Conservation (phyloP, 2,113 vertebrate species). For the Oreamnos americanus region DNA sequence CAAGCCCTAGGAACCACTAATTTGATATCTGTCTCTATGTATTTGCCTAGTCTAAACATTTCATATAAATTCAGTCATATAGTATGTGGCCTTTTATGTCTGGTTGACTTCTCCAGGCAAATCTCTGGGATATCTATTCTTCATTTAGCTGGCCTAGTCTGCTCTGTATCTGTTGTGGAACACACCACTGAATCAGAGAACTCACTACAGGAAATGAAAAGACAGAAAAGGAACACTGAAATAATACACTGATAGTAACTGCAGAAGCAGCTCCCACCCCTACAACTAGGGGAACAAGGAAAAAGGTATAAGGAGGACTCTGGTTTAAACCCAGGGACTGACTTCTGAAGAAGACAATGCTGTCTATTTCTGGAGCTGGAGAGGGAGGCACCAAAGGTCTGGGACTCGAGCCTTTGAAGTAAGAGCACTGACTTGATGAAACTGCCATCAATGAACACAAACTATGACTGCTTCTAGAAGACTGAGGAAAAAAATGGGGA, state of each 20-base stretch:
- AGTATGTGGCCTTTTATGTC: not conserved
- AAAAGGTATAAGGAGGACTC: not conserved
- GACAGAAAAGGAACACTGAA: not conserved
- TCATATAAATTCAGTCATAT: not conserved
- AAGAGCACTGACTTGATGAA: not conserved
- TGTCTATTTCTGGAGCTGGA: not conserved
- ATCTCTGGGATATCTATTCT: not conserved
- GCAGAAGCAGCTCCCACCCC: not conserved
- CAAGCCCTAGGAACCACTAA: not conserved
- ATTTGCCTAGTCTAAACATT: not conserved
- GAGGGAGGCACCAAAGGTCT: not conserved
- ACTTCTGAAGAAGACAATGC: not conserved
- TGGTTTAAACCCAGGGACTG: not conserved
- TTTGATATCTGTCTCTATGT: not conserved
- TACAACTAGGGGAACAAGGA: too few species aligned
- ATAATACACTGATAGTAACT: not conserved
- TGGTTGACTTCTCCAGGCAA: not conserved
- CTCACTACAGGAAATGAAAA: not conserved
- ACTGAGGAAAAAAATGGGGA: not conserved
- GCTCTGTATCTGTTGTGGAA: not conserved
- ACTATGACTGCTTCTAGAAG: not conserved
- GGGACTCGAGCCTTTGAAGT: not conserved
- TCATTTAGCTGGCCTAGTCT: not conserved
- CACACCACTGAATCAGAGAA: not conserved
- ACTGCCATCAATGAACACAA: not conserved